Conservation (phyloP, 2,113 vertebrate genomes). For the Mustela nigripes region DNA sequence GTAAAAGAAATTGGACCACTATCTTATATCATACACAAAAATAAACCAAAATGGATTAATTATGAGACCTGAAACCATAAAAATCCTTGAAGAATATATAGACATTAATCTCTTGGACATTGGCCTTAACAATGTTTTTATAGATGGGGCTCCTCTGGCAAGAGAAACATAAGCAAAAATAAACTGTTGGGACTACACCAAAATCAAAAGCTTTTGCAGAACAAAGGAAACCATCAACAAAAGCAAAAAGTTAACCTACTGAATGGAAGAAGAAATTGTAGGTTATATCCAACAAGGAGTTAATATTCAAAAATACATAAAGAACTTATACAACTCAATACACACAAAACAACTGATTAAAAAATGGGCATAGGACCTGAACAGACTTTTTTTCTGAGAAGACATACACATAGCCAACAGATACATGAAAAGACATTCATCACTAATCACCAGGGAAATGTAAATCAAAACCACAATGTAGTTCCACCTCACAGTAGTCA, state of each 20-base stretch:
- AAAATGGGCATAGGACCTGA: not conserved
- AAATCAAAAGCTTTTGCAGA: not conserved
- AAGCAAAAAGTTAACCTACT: not conserved
- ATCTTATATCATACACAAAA: not conserved
- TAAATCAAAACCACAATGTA: not conserved
- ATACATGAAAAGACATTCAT: not conserved
- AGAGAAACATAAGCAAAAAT: not conserved
- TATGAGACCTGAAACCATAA: not conserved
- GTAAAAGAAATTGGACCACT: not conserved
- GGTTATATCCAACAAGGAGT: not conserved
- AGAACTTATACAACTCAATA: not conserved
- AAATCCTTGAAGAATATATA: not conserved
- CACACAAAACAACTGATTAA: not conserved
- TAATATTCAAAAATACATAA: not conserved
- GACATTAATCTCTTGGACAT: not conserved
- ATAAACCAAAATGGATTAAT: not conserved
- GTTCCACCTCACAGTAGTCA: not conserved
- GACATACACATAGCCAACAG: not conserved
- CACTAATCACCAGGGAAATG: not conserved
- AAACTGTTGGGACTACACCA: not conserved
- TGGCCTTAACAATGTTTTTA: not conserved
- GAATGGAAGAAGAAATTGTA: not conserved
- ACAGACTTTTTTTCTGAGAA: not conserved
- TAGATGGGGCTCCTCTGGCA: not conserved
- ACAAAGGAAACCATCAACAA: not conserved